These are phyloP conservation scores for Mesembrinibis cayennensis DNA, from an alignment of 2,113 vertebrate genomes.

Conservation along the genomic window DNA sequence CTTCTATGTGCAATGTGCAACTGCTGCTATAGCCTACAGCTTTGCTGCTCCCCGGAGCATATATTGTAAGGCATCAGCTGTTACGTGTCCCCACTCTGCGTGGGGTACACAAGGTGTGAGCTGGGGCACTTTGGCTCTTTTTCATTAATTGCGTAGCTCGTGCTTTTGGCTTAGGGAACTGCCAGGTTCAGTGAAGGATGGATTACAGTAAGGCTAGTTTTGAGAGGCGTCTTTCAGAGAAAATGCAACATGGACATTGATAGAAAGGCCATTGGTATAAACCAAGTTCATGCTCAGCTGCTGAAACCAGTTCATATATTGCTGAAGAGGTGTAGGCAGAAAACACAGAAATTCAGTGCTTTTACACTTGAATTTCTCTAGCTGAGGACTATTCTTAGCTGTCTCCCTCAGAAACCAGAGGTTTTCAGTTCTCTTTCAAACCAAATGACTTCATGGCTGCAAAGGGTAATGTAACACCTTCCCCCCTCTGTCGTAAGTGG, in stretches of 20 bases:
- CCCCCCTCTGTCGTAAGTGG: neutral
- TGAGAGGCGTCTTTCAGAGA: neutral
- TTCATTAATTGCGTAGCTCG: neutral
- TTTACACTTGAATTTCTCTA: neutral
- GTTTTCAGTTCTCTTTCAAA: neutral
- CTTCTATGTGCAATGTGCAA: neutral
- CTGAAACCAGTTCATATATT: rapidly evolving
- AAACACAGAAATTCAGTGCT: neutral
- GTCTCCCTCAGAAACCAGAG: neutral
- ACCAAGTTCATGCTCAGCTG: neutral
- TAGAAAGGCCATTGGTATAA: neutral
- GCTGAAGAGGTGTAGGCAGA: neutral
- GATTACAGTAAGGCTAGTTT: neutral
- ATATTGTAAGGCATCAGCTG: neutral
- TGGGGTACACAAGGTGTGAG: neutral
- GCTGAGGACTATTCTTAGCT: neutral
- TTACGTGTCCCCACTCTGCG: rapidly evolving
- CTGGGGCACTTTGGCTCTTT: neutral
- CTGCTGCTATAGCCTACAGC: neutral
- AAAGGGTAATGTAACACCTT: neutral
- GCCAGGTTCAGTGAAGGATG: neutral
- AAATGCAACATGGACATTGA: neutral
- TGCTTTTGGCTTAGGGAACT: neutral
- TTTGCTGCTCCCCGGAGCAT: neutral
- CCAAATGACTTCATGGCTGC: neutral